phyloP scores from a whole-genome alignment of 1,140 invertebrate genomes.

The Philopotamus ludificatus region DNA sequence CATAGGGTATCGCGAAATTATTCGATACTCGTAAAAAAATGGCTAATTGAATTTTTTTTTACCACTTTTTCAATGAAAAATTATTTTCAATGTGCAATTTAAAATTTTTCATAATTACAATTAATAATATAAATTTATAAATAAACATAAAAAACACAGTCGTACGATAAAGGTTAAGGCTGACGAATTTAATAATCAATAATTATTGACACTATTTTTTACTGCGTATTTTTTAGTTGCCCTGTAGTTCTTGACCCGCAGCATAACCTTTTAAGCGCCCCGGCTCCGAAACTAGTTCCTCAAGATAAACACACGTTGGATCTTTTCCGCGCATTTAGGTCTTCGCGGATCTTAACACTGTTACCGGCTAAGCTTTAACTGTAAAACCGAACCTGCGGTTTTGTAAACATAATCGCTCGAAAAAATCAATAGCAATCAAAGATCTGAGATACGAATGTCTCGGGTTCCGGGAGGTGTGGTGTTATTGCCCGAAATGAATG shows the following conservation, averaged over 20 bases:
- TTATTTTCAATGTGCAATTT: no score
- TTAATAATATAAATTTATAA: no score
- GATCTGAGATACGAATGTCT: not conserved
- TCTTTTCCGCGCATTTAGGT: not conserved
- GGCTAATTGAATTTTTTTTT: no score
- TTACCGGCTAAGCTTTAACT: not conserved
- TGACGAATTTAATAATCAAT: no score
- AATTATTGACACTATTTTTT: no score
- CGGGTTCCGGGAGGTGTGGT: not conserved
- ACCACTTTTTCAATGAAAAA: no score
- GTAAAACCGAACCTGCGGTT: not conserved
- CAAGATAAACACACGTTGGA: constrained; percentile 4
- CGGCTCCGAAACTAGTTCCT: not conserved
- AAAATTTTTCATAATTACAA: no score
- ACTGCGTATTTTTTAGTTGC: not conserved
- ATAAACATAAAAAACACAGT: no score
- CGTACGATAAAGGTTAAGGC: no score
- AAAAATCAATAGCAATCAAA: not conserved
- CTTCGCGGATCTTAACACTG: not conserved
- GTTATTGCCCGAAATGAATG: not conserved
- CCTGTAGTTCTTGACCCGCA: not conserved
- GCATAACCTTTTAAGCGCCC: not conserved
- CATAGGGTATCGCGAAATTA: not conserved
- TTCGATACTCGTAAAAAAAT: no score
- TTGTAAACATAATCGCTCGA: not conserved